Evolutionary conservation across 2,888 invertebrate species (phyloP), one percentile per base, ranked within the genome.

Genomic region (Aromia moschata): DNA sequence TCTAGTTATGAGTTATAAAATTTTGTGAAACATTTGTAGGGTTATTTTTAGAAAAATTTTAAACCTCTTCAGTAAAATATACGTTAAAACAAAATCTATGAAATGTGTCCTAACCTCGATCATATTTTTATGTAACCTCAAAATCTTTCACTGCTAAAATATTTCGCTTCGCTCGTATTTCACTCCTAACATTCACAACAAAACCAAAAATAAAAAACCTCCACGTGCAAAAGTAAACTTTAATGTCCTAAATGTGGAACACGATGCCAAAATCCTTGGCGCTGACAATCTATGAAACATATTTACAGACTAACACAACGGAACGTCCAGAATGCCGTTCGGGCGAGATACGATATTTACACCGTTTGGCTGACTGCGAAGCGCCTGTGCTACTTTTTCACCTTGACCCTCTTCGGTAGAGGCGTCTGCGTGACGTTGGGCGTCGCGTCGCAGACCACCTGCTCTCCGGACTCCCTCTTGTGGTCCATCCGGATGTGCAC

Each of bases 401-500:
- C 33, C n/a, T 33, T 33, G 33, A 33, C n/a, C 18, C 36, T 16
- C 10, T 15, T 36, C 1, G 10, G 12, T 25, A 38, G 10, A 10
- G 30, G 12, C 17, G n/a, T 10, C 33, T 33, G 25, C n/a, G n/a
- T n/a, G n/a, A n/a, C n/a, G n/a, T n/a, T n/a, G n/a, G 25, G 25
- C 25, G 25, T 25, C 25, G 25, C 7, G 7, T 25, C 33, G 5
- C 25, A 25, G 5, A 33, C 33, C 10, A 2, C 33, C 33, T 33
- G 33, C 10, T 33, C n/a, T 11, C 5, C 5, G 16, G 11, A 4
- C 30, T 44, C 44, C 11, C 15, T 57, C 17, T 46, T 63, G 62
- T 78, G 78, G 18, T 68, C 71, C 38, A 57, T 62, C 37, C 75
- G 61, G 51, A 78, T 65, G 59, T 78, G 78, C 2, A 65, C 57